Evolutionary conservation across 2,797 vertebrate genomes (phyloP).

Genomic region (Trachops cirrhosus): DNA sequence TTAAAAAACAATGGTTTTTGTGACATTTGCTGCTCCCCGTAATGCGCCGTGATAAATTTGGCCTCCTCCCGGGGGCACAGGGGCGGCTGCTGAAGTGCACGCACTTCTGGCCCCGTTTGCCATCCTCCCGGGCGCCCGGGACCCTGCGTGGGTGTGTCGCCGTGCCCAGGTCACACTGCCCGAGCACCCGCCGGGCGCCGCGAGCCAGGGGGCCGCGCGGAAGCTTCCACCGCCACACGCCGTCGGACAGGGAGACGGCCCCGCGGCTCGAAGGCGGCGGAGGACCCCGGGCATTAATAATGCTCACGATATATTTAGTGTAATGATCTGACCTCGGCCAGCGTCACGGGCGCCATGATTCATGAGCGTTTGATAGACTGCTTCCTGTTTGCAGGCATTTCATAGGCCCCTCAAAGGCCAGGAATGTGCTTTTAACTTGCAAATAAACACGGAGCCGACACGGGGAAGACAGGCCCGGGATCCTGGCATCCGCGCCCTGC

Average conservation of each 20-base stretch:
- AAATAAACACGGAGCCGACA: slow-evolving; percentile 67
- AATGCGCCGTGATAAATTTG: slow-evolving; percentile 91
- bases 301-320: slow-evolving; percentile 82
- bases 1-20: slow-evolving; percentile 89
- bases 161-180: slow-evolving; percentile 61
- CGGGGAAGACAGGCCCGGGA: background rate
- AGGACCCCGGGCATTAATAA: slow-evolving; percentile 77
- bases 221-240: slow-evolving; percentile 76
- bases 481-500: slow-evolving; percentile 14
- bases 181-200: slow-evolving; percentile 73
- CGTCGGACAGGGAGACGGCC: slow-evolving; percentile 78
- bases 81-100: slow-evolving; percentile 83
- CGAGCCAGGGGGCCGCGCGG: slow-evolving; percentile 38
- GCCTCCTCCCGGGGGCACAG: slow-evolving; percentile 81
- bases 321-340: slow-evolving; percentile 82
- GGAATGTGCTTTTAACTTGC: slow-evolving; percentile 72
- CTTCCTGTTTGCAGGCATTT: slow-evolving; percentile 82
- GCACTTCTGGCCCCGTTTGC: slow-evolving; percentile 75
- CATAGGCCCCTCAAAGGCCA: slow-evolving; percentile 73
- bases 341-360: slow-evolving; percentile 78
- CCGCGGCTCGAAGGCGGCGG: slow-evolving; percentile 78
- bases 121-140: slow-evolving; percentile 64
- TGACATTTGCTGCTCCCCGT: slow-evolving; percentile 89
- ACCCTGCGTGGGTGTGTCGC: slow-evolving; percentile 69
- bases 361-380: slow-evolving; percentile 82